A percentile compares a stretch with the other conserved stretches of the same genome.
Conservation (phyloP, 2,888 invertebrate genomes). For the Rhagonycha fulva region DNA sequence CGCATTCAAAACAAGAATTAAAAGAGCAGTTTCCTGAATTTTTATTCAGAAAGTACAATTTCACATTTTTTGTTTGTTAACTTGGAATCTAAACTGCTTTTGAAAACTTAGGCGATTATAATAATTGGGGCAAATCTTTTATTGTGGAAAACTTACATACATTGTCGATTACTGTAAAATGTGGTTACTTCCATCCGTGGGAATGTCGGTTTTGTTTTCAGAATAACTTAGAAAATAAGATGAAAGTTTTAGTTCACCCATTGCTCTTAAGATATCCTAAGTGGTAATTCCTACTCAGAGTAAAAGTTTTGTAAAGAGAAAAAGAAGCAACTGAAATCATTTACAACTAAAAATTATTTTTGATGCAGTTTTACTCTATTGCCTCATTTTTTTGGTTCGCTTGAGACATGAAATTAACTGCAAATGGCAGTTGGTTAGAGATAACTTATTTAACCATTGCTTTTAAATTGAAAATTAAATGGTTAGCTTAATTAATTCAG, state of each 20-base stretch:
- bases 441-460: too few species aligned
- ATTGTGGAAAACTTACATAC: neutral
- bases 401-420: too few species aligned
- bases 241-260: neutral
- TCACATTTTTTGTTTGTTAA: neutral
- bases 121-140: neutral
- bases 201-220: neutral
- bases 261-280: neutral
- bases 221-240: neutral
- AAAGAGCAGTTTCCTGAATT: neutral
- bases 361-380: too few species aligned
- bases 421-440: too few species aligned
- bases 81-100: neutral
- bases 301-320: neutral
- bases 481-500: too few species aligned
- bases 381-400: too few species aligned
- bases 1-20: neutral
- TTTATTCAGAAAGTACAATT: neutral
- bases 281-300: neutral
- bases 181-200: too few species aligned
- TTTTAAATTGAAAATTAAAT: too few species aligned
- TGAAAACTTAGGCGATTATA: neutral
- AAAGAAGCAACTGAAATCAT: neutral
- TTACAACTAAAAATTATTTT: neutral
- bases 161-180: neutral